Conservation (phyloP, 2,888 invertebrate species). For the Cerastoderma edule region DNA sequence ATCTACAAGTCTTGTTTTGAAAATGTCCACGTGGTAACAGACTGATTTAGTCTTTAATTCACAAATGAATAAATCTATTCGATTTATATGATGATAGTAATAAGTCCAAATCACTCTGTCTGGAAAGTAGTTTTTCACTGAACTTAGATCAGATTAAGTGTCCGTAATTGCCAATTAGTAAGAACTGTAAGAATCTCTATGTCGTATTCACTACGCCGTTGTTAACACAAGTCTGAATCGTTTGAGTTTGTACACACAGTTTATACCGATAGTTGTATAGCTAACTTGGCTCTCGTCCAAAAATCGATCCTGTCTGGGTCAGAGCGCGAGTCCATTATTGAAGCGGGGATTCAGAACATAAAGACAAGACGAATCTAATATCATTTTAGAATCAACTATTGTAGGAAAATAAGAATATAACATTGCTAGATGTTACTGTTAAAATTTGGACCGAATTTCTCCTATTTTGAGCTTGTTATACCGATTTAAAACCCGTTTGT, state of each 20-base stretch:
- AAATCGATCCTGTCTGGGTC: slow-evolving; percentile 71
- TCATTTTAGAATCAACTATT: background rate
- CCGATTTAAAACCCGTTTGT: background rate
- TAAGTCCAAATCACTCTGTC: too few species aligned
- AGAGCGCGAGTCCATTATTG: slow-evolving; percentile 51
- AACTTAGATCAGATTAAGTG: too few species aligned
- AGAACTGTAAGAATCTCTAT: too few species aligned
- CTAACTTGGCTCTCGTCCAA: slow-evolving; percentile 75
- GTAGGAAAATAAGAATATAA: background rate
- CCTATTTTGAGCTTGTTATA: background rate
- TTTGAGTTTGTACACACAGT: slow-evolving; percentile 41
- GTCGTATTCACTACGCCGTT: slow-evolving; percentile 24
- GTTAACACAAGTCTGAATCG: slow-evolving; percentile 65
- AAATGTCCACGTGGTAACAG: slow-evolving; percentile 36
- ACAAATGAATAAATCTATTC: background rate
- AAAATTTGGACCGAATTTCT: too few species aligned
- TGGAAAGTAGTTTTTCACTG: too few species aligned
- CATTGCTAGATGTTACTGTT: too few species aligned
- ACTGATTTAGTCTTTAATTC: too few species aligned
- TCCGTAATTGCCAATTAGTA: too few species aligned
- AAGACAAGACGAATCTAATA: background rate
- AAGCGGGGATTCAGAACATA: background rate
- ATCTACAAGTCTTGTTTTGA: background rate
- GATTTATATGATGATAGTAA: too few species aligned
- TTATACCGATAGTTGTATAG: slow-evolving; percentile 61